Evolutionary conservation across 2,113 vertebrate genomes (phyloP), one percentile per base, ranked within the genome.

Genomic region (Phodopus roborovskii): DNA sequence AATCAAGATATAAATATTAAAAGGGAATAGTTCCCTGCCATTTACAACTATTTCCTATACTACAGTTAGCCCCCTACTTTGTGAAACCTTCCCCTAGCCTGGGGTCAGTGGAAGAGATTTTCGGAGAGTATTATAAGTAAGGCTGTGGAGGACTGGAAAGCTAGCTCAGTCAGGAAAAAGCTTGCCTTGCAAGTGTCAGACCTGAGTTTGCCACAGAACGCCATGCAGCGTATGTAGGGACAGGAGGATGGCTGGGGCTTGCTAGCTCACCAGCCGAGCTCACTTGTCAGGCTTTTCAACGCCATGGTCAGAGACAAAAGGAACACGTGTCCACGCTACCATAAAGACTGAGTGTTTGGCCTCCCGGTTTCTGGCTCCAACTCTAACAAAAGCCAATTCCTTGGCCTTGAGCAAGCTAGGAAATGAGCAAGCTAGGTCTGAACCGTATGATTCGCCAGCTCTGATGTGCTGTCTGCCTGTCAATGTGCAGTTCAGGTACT

Each of bases 1-100:
- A 90, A 22, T 78, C 77, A 92, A 95, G 79, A 48, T 56, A 1
- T 87, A 86, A 94, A 42, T 64, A 1, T 87, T 82, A 87, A 93
- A 83, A 91, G 24, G 68, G 58, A 66, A 10, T 74, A 87, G 13
- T 87, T 94, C n/a, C 19, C 50, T 91, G 20, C 17, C 15, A 39
- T 26, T n/a, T 90, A 92, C 58, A 90, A 90, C 90, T 15, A 96
- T 39, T 78, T 94, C 26, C 24, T 53, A 3, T 60, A 36, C 11
- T 78, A 60, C 48, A 16, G 22, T 30, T 16, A 71, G 26, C 12
- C 30, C 70, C 28, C 30, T 15, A n/a, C 5, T 88, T 77, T 71
- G 68, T 42, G 74, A 66, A 83, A 89, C 19, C 30, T 3, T 90
- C 53, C 53, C 45, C 45, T 62, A 75, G 60, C 94, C n/a, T 16